Evolutionary conservation across 2,888 invertebrate genomes (phyloP), one percentile per base, ranked within the genome.

Genomic region (Lycocerus yunnanus): DNA sequence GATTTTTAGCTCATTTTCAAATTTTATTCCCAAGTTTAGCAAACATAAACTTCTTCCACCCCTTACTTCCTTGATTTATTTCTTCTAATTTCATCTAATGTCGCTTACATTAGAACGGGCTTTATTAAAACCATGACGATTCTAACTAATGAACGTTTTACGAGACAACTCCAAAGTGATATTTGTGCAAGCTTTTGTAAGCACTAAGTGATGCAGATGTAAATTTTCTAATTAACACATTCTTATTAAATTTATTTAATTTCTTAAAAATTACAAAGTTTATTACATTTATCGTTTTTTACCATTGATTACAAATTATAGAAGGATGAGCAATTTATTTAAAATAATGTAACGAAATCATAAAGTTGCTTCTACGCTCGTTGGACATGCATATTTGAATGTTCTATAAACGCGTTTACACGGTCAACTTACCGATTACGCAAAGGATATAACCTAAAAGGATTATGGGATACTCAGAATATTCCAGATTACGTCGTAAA

Each of bases 41-140:
- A 73, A 76, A 74, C 78, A 78, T 78, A 77, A 77, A 79, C 77
- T 74, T 76, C 76, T 67, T 69, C 68, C 76, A 76, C 73, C 77
- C 77, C 78, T 77, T 78, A 77, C 77, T 72, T 76, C 71, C 78
- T 75, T 79, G 79, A 79, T 79, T 79, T 79, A 79, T 79, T 76
- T 69, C 58, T 74, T 73, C 77, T 78, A 79, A 79, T 79, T 79
- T 79, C 74, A 73, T 79, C 77, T 79, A 78, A 79, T 79, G 77
- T 78, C 78, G 77, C 71, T 77, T 73, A 76, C 78, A 79, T 79
- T 79, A 79, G 77, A 77, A 75, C 77, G 58, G 75, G 79, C 78
- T 79, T 79, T 79, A 79, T 79, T 79, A 79, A 79, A 79, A 75
- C 78, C 78, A 75, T 79, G 78, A 79, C 79, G 78, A 78, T 78